These are phyloP conservation scores for Carterocephalus palaemon DNA, from an alignment of 2,888 invertebrate genomes.

Conservation along the genomic window DNA sequence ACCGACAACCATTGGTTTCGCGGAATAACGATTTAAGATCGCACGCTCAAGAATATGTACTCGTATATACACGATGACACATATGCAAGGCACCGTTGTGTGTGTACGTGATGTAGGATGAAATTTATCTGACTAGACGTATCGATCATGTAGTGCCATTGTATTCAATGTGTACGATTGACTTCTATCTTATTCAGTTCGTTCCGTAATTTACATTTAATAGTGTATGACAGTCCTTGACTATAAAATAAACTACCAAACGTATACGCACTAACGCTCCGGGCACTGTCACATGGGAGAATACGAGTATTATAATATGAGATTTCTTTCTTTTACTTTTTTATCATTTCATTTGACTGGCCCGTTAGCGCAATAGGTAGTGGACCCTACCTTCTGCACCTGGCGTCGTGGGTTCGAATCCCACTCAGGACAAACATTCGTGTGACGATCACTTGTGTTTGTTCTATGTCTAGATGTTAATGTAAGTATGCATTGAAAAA, in stretches of 20 bases:
- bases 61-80: constrained; percentile 6
- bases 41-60: constrained; percentile 42
- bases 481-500: no score
- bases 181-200: constrained; percentile 49
- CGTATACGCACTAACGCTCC: no score
- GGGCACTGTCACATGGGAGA: no score
- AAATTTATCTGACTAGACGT: constrained; percentile 33
- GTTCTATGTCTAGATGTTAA: no score
- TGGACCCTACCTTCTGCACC: no score
- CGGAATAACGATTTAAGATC: constrained; percentile 52
- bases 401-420: no score
- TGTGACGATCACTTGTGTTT: no score
- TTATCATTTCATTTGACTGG: no score
- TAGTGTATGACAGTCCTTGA: constrained; percentile 32
- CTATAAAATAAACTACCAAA: constrained; percentile 14
- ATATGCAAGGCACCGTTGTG: constrained; percentile 28
- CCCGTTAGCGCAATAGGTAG: no score
- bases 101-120: constrained; percentile 31
- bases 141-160: constrained; percentile 19
- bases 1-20: constrained; percentile 46
- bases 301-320: no score
- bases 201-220: constrained; percentile 41
- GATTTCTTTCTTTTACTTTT: no score
- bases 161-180: constrained; percentile 35
- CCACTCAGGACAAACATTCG: no score